Base-by-base conservation (phyloP, 1,140 invertebrate genomes). In the Drosophila punjabiensis region DNA sequence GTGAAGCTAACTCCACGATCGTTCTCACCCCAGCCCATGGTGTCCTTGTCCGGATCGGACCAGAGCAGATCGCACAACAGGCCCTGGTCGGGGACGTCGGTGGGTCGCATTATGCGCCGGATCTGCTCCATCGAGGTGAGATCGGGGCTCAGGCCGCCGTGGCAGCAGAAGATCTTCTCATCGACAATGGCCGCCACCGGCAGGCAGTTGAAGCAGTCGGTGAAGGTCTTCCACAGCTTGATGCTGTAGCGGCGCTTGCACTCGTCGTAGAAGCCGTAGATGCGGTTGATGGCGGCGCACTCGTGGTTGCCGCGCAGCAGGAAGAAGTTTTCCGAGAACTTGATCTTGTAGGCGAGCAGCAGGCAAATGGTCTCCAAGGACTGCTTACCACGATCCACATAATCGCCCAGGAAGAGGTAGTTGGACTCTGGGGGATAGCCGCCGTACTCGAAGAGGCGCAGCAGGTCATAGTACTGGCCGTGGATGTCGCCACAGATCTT, bases 361-460 rank as follows among this genome's bases (percentile, higher is more conserved):
- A 58, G 20, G 35, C 55, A 58, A 7, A 58, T 58, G 20, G 35
- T 58, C 20, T 58, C 55, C 55, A 58, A 20, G 0, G 55, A 58
- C 14, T 58, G 55, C 35, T 58, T 58, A 9, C 55, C 55, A 1
- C 55, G 55, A 11, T 58, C 55, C 14, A 58, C 55, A 11, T 58
- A 58, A 0, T 58, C 55, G 20, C 55, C 55, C 14, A 58, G 55
- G 1, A 58, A 58, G 1, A 58, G 20, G 14, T 58, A 58, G 20
- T 58, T 58, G 1, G 55, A 24, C 14, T 58, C 55, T 4, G 55
- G 55, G 8, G 55, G 55, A 7, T 58, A 58, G 35, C 35, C 35
- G 35, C 55, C 55, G 55, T 58, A 58, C 55, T 58, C 55, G 14
- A 58, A 58, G 20, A 58, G 55, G 35, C 55, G 55, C 55, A 58